Evolutionary conservation across 2,888 invertebrate genomes (phyloP).

Genomic region (Dastarcus helophoroides): DNA sequence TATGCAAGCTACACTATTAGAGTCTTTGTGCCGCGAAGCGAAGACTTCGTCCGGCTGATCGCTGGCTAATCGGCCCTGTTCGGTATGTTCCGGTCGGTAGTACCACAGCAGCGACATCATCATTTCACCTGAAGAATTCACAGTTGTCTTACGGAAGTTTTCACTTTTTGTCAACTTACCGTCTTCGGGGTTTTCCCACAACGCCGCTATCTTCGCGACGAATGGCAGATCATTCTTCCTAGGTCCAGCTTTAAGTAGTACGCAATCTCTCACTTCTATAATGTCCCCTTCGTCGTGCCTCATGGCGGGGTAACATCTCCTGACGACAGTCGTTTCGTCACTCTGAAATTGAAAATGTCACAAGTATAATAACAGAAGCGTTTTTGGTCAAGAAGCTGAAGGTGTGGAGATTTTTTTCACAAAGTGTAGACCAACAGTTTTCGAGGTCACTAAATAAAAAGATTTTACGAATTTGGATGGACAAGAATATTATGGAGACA

Average conservation of each 20-base stretch:
- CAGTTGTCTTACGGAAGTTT: no score
- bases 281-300: conserved; percentile 79
- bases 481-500: no score
- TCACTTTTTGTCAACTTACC: no score
- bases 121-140: conserved; percentile 90
- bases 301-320: conserved; percentile 86
- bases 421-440: no score
- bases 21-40: conserved; percentile 90
- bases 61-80: conserved; percentile 66
- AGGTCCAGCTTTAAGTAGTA: conserved; percentile 76
- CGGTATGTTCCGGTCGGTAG: conserved; percentile 95
- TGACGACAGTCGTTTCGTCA: conserved; percentile 60
- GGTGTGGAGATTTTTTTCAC: no score
- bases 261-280: conserved; percentile 80
- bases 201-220: conserved; percentile 85
- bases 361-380: no score
- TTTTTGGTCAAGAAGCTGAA: no score
- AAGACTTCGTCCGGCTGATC: conserved; percentile 89
- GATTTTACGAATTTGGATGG: no score
- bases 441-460: no score
- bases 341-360: conserved; percentile 47
- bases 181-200: conserved; percentile 91
- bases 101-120: conserved; percentile 96
- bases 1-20: conserved; percentile 92
- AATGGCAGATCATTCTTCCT: conserved; percentile 80